Evolutionary conservation across 92 coral and sea anemone species (phyloP).

Genomic region (Micromussa lordhowensis): DNA sequence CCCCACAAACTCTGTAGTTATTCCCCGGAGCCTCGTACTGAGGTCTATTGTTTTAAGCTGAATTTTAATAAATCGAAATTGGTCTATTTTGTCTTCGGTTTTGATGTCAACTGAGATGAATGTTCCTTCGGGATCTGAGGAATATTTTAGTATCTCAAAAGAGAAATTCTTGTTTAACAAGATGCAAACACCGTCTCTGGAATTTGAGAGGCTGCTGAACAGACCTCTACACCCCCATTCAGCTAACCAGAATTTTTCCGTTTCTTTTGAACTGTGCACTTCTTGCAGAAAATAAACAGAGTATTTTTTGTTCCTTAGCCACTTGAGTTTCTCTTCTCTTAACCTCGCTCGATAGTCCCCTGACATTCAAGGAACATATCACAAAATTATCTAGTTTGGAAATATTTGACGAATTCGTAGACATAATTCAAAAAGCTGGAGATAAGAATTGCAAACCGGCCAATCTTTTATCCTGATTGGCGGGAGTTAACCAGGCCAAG

Average conservation of each 20-base stretch:
- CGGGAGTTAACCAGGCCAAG: too few relatives aligned
- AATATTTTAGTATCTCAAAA: constrained; percentile 33
- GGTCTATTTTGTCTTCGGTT: too few relatives aligned
- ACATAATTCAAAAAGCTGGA: too few relatives aligned
- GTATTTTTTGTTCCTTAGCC: constrained; percentile 23
- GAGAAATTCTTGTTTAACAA: constrained; percentile 17
- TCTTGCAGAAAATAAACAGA: constrained; percentile 42
- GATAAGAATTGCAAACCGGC: too few relatives aligned
- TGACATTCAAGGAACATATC: constrained; percentile 42
- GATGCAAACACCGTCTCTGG: too few relatives aligned
- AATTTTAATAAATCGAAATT: too few relatives aligned
- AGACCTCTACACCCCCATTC: constrained; percentile 41
- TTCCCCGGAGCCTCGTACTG: too few relatives aligned
- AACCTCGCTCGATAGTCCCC: constrained; percentile 16
- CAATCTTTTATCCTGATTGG: too few relatives aligned
- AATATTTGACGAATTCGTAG: not conserved
- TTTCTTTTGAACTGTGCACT: too few relatives aligned
- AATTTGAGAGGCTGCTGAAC: constrained; percentile 43
- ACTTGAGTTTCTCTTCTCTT: constrained; percentile 41
- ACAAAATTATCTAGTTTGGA: constrained; percentile 20
- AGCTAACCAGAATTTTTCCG: constrained; percentile 34
- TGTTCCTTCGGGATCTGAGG: constrained; percentile 34
- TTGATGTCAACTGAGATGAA: too few relatives aligned
- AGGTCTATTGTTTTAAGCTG: too few relatives aligned
- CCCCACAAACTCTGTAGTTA: too few relatives aligned